Base-by-base conservation (phyloP, 2,113 vertebrate species). In the Daubentonia madagascariensis region DNA sequence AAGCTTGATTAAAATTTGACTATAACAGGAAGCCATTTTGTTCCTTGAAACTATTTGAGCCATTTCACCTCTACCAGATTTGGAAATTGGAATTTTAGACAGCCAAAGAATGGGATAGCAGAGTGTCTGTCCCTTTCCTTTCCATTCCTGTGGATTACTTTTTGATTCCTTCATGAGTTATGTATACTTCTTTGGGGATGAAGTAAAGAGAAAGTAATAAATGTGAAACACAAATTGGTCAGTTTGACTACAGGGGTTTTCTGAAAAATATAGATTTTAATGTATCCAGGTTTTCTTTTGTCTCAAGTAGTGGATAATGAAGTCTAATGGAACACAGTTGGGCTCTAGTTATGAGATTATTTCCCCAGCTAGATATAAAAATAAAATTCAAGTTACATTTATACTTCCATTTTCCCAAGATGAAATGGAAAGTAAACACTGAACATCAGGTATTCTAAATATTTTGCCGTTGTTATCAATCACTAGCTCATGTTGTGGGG, bases 151-250 rank as follows among this genome's bases (percentile, higher is more conserved):
- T 48, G 63, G n/a, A 48, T 72, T 50, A 28, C 73, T 54, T 95
- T 75, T 84, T 14, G 11, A 88, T 43, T 6, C 23, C 23, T 88
- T 95, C 52, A 75, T 12, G 17, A 50, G 85, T 48, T 43, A 32
- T 83, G 90, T 90, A 70, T 81, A 25, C 8, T 5, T 76, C 22
- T 79, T 65, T 81, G 35, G 28, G 30, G 22, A 78, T 52, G 43
- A 84, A 73, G 22, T 70, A 76, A 83, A 84, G 30, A 91, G 12
- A 96, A 81, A 96, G 25, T 67, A 93, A 84, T 85, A 68, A 57
- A 76, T 52, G 16, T 17, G 0, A 61, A 80, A 91, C 13, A 30
- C 22, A 91, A 89, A 83, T 72, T 85, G 32, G 22, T 80, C 23
- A 68, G 8, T 90, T 92, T 63, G 48, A 93, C 72, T 75, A n/a